Conservation (phyloP, 1,140 invertebrate genomes). For the Grapholita molesta region DNA sequence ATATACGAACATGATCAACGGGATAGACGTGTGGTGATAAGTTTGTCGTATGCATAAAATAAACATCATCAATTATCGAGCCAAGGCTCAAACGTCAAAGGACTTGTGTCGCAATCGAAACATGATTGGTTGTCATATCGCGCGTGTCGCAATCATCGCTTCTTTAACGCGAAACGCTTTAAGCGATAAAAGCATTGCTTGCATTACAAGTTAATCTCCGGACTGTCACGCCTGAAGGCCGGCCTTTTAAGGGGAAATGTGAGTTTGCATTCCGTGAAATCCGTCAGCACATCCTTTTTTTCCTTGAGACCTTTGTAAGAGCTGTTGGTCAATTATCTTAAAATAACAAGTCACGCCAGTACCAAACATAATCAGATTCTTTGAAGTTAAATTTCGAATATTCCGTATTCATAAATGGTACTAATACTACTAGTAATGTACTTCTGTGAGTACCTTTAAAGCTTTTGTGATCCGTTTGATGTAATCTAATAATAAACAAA, state of each 20-base stretch:
- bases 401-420: too few species aligned
- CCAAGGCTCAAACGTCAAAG: constrained; percentile 6
- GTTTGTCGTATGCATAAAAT: neutral
- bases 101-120: constrained; percentile 4
- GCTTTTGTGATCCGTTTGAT: too few species aligned
- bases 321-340: too few species aligned
- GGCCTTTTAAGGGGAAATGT: constrained; percentile 39
- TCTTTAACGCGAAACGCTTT: neutral
- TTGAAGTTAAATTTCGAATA: too few species aligned
- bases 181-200: constrained; percentile 25
- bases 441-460: too few species aligned
- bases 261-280: too few species aligned
- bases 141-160: neutral
- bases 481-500: too few species aligned
- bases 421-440: too few species aligned
- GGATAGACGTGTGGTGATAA: neutral
- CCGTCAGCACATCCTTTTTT: neutral
- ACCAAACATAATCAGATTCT: too few species aligned
- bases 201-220: constrained; percentile 45
- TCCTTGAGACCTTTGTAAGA: neutral
- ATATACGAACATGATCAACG: neutral
- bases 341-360: too few species aligned
- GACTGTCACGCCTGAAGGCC: constrained; percentile 42
- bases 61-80: constrained; percentile 1
- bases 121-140: constrained; percentile 11